Evolutionary conservation across 2,888 invertebrate species (phyloP).

Genomic region (Formica aserva): DNA sequence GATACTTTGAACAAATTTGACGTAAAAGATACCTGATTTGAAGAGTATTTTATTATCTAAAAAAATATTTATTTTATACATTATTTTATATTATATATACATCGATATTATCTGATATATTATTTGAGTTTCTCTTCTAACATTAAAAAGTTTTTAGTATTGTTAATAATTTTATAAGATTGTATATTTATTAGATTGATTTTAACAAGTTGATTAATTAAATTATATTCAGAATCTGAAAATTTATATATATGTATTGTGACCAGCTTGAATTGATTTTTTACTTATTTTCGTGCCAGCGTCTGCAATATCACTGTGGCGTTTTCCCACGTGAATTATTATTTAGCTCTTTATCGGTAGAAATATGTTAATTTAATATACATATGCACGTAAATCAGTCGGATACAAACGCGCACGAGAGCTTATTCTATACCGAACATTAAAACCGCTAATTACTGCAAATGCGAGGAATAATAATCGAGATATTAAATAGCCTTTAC

Average conservation of each 20-base stretch:
- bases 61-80: neutral
- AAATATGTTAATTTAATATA: constrained; percentile 10
- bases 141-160: neutral
- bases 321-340: constrained; percentile 14
- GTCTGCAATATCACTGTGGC: neutral
- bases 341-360: neutral
- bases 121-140: neutral
- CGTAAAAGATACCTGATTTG: too few species aligned
- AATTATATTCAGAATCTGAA: neutral
- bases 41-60: neutral
- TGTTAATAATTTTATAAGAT: neutral
- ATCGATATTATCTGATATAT: neutral
- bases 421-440: neutral
- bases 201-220: neutral
- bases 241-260: neutral
- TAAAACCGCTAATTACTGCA: constrained; percentile 25
- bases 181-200: neutral
- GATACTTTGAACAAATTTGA: neutral
- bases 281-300: neutral
- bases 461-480: constrained; percentile 5
- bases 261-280: neutral
- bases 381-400: neutral
- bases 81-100: neutral
- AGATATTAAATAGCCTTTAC: neutral
- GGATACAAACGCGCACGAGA: neutral